Evolutionary conservation across 1,140 invertebrate species (phyloP).

Genomic region (Catajapyx aquilonaris): DNA sequence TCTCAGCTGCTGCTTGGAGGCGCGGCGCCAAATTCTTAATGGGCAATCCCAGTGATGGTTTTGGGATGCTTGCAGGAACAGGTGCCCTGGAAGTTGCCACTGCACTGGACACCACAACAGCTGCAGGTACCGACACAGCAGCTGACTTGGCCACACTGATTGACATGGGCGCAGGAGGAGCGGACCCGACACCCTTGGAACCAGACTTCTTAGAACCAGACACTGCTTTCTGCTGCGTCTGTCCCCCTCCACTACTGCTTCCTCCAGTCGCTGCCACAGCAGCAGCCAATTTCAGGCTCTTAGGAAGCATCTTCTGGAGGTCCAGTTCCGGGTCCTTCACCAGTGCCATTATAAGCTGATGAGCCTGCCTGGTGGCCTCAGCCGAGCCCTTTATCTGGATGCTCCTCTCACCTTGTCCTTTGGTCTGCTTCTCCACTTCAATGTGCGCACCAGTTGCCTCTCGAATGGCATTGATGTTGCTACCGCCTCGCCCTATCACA

Average conservation of each 20-base stretch:
- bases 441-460: slow-evolving; percentile 88
- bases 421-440: slow-evolving; percentile 91
- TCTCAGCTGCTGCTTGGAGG: slow-evolving; percentile 18
- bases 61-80: slow-evolving; percentile 6
- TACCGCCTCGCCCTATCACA: slow-evolving; percentile 86
- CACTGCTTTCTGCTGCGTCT: slow-evolving; percentile 1
- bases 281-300: slow-evolving; percentile 30
- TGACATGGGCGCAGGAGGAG: slow-evolving; percentile 13
- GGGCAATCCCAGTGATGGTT: slow-evolving; percentile 3
- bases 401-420: slow-evolving; percentile 77
- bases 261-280: slow-evolving; percentile 13
- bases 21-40: neutral
- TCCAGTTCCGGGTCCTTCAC: slow-evolving; percentile 88
- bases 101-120: slow-evolving; percentile 13
- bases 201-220: slow-evolving; percentile 13
- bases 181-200: slow-evolving; percentile 34
- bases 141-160: slow-evolving; percentile 9
- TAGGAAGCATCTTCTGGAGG: slow-evolving; percentile 57
- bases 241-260: slow-evolving; percentile 2
- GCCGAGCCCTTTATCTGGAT: slow-evolving; percentile 86
- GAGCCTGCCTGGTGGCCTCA: slow-evolving; percentile 76
- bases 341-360: slow-evolving; percentile 59
- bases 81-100: slow-evolving; percentile 8
- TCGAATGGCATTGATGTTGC: slow-evolving; percentile 91
- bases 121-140: slow-evolving; percentile 12